phyloP scores from a whole-genome alignment of 2,888 invertebrate species.

The Leistus spinibarbis region DNA sequence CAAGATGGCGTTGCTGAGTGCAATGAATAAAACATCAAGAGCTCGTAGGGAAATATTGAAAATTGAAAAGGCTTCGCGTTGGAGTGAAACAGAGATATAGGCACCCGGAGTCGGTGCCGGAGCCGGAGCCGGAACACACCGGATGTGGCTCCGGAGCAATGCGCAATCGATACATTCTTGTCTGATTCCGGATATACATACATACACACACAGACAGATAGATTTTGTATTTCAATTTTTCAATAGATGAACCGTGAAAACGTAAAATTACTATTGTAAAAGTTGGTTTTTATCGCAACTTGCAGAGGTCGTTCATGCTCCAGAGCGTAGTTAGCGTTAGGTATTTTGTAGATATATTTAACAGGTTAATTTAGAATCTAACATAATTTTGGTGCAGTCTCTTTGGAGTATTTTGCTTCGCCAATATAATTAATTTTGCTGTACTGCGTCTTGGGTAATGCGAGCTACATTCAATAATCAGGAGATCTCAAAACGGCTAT shows the following conservation, averaged over 20 bases:
- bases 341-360: too few species aligned
- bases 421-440: too few species aligned
- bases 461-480: too few species aligned
- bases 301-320: too few species aligned
- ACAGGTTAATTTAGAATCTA: too few species aligned
- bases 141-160: slow-evolving; percentile 12
- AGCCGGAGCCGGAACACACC: background rate
- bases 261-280: background rate
- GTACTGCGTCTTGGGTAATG: too few species aligned
- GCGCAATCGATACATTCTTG: slow-evolving; percentile 29
- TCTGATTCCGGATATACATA: slow-evolving; percentile 15
- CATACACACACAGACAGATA: background rate
- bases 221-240: slow-evolving; percentile 36
- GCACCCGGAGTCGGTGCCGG: background rate
- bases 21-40: slow-evolving; percentile 61
- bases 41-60: slow-evolving; percentile 59
- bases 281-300: background rate
- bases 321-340: too few species aligned
- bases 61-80: slow-evolving; percentile 54
- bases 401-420: too few species aligned
- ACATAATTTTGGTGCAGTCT: too few species aligned
- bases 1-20: slow-evolving; percentile 58
- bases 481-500: too few species aligned
- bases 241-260: slow-evolving; percentile 34
- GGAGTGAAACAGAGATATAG: slow-evolving; percentile 28